These are phyloP conservation scores for Caenorhabditis briggsae DNA, from an alignment of 1,140 invertebrate species.

Conservation along the genomic window DNA sequence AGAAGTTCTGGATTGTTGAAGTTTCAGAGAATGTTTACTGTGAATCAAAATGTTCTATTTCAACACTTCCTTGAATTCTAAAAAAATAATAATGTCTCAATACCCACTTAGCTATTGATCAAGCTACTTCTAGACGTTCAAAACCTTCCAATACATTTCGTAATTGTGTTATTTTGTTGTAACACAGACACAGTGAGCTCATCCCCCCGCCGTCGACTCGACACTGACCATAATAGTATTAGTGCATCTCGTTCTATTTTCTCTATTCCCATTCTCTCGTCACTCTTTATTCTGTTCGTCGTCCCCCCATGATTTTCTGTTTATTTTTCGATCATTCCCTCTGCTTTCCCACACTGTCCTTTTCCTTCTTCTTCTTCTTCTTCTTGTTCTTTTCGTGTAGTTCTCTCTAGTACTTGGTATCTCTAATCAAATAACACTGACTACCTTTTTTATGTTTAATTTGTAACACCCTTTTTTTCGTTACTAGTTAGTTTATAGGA, in stretches of 20 bases:
- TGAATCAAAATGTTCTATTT: too few species aligned
- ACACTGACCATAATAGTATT: conserved; percentile 54
- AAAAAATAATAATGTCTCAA: too few species aligned
- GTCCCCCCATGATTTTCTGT: conserved; percentile 43
- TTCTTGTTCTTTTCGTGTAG: conserved; percentile 16
- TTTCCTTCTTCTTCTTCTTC: neutral
- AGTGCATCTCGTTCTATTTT: neutral
- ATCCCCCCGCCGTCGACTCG: neutral
- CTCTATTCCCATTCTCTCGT: neutral
- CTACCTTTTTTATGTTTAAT: conserved; percentile 12
- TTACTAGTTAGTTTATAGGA: neutral
- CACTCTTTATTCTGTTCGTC: neutral
- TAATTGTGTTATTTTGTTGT: conserved; percentile 1
- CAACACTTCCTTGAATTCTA: too few species aligned
- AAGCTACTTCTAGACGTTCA: neutral
- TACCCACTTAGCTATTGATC: too few species aligned
- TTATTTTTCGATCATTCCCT: conserved; percentile 53
- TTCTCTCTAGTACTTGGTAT: conserved; percentile 35
- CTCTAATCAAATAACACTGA: neutral
- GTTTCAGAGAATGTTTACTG: too few species aligned
- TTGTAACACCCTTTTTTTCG: neutral
- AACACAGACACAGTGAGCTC: neutral
- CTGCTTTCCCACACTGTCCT: neutral
- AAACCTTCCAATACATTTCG: neutral
- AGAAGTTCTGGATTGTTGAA: too few species aligned